Base-by-base conservation (phyloP, 2,888 invertebrate genomes). In the Oligia latruncula region DNA sequence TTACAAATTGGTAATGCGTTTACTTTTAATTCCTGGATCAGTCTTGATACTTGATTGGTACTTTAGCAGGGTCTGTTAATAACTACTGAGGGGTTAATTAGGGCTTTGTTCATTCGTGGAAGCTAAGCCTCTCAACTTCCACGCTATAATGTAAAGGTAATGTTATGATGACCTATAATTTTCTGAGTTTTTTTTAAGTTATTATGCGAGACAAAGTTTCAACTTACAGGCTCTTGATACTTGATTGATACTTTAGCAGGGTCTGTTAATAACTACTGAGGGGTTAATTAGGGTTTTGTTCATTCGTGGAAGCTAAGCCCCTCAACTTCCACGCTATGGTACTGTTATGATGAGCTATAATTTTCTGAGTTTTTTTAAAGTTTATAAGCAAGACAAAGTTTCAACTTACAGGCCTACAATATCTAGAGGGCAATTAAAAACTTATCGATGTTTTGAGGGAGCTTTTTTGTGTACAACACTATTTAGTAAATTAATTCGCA, bases 1-100 rank as follows among this genome's bases (percentile, higher is more conserved):
- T 64, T 77, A 71, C 70, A 66, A 82, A 77, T 77, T 62, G 46
- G 60, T n/a, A 20, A 60, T 68, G 23, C 9, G 29, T 55, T 73
- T 52, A 29, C 15, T 71, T 81, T 55, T 62, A 68, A 76, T 55
- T 60, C 23, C 67, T 64, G 52, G 46, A 20, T 6, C n/a, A 4
- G 23, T n/a, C 4, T 62, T 67, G 8, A 23, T 15, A n/a, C 15
- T 68, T 68, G 3, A 52, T 64, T 64, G 17, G 11, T 55, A 35
- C 49, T 66, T 46, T 13, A 2, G n/a, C 4, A 15, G 8, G 20
- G 2, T 5, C 65, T 52, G 9, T 52, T 46, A 55, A 70, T 52
- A 46, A 11, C 0, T 35, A 4, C 29, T 55, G 46, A 65, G n/a
- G 29, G 17, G 0, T 23, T 9, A 55, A 29, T 55, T 75, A 29